These are phyloP conservation scores for Ascidia mentula DNA, from an alignment of 23 tunicate species.

Conservation along the genomic window DNA sequence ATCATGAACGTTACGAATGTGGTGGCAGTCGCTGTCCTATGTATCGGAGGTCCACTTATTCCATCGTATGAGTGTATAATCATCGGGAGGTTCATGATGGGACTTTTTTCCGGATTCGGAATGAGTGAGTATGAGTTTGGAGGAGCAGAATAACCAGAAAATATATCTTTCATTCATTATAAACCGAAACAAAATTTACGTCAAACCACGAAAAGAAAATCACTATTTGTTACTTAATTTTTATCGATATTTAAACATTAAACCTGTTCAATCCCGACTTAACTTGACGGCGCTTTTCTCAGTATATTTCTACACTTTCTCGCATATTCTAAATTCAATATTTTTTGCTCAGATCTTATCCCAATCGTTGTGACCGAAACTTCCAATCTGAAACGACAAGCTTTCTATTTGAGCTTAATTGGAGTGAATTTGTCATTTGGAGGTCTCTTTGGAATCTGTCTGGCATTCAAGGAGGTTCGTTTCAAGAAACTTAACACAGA, in stretches of 20 bases:
- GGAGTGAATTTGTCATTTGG: conserved; percentile 88
- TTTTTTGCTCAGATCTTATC: conserved; percentile 60
- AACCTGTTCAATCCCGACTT: no score
- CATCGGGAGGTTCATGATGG: conserved; percentile 73
- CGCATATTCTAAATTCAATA: no score
- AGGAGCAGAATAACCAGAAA: no score
- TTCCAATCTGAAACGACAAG: conserved; percentile 48
- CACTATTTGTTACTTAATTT: neutral
- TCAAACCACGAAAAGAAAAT: no score
- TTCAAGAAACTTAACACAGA: no score
- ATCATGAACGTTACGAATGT: conserved; percentile 75
- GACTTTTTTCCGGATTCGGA: conserved; percentile 89
- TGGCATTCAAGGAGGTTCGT: conserved; percentile 55
- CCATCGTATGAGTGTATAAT: conserved; percentile 82
- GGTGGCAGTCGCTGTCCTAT: conserved; percentile 33
- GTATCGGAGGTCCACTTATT: conserved; percentile 44
- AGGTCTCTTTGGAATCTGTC: conserved; percentile 63
- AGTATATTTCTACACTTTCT: no score
- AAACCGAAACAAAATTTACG: no score
- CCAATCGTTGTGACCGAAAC: conserved; percentile 83
- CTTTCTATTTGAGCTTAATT: conserved; percentile 82
- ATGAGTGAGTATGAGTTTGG: conserved; percentile 87
- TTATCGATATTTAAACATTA: no score
- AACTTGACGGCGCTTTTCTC: no score
- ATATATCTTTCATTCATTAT: no score